phyloP scores from a whole-genome alignment of 2,888 invertebrate genomes.

The Synanthedon vespiformis region DNA sequence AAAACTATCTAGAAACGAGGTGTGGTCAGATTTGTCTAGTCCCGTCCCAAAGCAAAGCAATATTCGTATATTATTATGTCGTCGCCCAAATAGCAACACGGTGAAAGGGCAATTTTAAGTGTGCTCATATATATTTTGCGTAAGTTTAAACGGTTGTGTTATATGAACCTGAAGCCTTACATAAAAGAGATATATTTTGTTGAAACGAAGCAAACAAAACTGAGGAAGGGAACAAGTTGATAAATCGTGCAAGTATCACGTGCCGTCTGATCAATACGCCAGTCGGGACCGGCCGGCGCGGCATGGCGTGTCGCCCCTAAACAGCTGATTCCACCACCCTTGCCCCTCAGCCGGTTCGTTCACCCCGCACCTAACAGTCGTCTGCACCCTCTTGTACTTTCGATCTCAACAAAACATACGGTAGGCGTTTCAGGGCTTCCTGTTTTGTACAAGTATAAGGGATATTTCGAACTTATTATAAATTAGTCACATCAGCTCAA shows the following conservation, averaged over 20 bases:
- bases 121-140: too few species aligned
- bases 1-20: too few species aligned
- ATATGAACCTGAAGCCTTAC: too few species aligned
- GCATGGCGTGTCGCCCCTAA: slow-evolving; percentile 58
- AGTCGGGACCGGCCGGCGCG: slow-evolving; percentile 59
- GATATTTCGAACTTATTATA: slow-evolving; percentile 17
- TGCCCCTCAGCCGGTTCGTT: slow-evolving; percentile 44
- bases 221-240: slow-evolving; percentile 12
- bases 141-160: too few species aligned
- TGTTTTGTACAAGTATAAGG: slow-evolving; percentile 3
- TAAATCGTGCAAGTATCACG: slow-evolving; percentile 43
- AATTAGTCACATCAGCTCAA: background rate
- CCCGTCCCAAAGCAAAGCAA: too few species aligned
- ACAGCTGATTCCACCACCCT: slow-evolving; percentile 59
- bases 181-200: too few species aligned
- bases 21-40: too few species aligned
- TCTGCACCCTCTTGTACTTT: slow-evolving; percentile 36
- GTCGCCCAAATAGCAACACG: too few species aligned
- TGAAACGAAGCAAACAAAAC: slow-evolving; percentile 1
- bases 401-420: slow-evolving; percentile 26
- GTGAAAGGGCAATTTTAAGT: too few species aligned
- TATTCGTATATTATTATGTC: too few species aligned
- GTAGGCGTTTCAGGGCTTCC: slow-evolving; percentile 15
- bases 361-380: slow-evolving; percentile 41
- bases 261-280: slow-evolving; percentile 62